Evolutionary conservation across 2,888 invertebrate species (phyloP), one percentile per base, ranked within the genome.

Genomic region (Heteropelma amictum): DNA sequence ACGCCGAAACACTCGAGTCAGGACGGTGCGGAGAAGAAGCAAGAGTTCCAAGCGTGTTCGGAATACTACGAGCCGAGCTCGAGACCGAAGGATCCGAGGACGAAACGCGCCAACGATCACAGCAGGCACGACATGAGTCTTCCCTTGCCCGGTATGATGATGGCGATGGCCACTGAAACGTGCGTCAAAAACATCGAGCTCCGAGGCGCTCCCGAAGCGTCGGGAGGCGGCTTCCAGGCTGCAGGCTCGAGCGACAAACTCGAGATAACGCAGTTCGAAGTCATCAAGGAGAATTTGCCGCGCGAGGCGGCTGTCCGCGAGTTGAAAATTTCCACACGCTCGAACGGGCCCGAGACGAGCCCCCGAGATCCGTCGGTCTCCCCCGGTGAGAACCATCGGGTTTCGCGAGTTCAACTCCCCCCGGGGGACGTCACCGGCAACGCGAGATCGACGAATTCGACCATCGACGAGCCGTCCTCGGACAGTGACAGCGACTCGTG

Each of bases 221-320:
- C n/a, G n/a, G n/a, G n/a, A 17, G 23, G 70, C 1, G 64, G 53
- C 14, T 73, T 72, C 54, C 54, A 73, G 45, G 45, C 69, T 10
- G 74, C 51, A 4, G 60, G 73, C 17, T 40, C 47, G 8, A 64
- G 23, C 19, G 80, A 78, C 17, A 81, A 71, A 77, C 69, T 81
- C 10, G 85, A 88, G 71, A 87, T 88, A 42, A 87, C 86, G 6
- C 84, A 86, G 12, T 87, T 87, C 35, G 87, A 87, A 68, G 88
- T 87, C 0, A 85, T 88, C 1, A 87, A 88, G 33, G 86, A 85
- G 17, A 87, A 86, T 77, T 72, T 87, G 1, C 82, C 85, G 0
- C 84, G 81, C 30, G 86, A 86, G 30, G 85, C 85, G 14, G 82
- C 86, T 3, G 81, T 80, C 17, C 86, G 83, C 10, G 86, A 86